Conservation (phyloP, 2,888 invertebrate genomes). For the Escarpia spicata region DNA sequence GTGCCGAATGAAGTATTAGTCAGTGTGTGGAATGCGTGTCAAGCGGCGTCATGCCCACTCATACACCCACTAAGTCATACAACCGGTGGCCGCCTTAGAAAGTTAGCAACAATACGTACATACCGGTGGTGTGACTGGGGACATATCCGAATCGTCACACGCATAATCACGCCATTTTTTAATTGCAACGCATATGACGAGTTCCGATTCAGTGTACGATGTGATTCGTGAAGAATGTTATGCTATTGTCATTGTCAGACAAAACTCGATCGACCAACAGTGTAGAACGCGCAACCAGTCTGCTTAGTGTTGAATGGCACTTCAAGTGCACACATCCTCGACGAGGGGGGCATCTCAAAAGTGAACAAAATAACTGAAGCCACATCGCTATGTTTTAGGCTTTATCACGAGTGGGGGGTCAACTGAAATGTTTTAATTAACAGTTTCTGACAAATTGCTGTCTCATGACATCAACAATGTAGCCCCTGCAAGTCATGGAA, state of each 20-base stretch:
- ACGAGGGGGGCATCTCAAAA: background rate
- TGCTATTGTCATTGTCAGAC: background rate
- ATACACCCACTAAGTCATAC: background rate
- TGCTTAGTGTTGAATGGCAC: slow-evolving; percentile 6
- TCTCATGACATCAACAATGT: background rate
- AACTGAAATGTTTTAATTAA: background rate
- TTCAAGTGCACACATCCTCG: background rate
- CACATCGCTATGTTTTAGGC: background rate
- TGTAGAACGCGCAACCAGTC: background rate
- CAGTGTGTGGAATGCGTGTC: background rate
- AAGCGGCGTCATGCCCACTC: background rate
- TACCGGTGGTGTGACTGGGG: background rate
- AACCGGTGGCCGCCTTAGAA: background rate
- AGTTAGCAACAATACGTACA: background rate
- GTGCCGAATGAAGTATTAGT: background rate
- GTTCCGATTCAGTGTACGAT: background rate
- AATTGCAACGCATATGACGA: background rate
- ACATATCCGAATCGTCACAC: background rate
- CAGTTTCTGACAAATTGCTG: background rate
- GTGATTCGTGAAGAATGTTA: background rate
- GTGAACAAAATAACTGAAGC: too few species aligned
- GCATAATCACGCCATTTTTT: background rate
- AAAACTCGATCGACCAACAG: background rate
- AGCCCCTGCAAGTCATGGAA: background rate
- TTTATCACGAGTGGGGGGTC: background rate